Evolutionary conservation across 2,888 invertebrate genomes (phyloP).

Genomic region (Macrophya alboannulata): DNA sequence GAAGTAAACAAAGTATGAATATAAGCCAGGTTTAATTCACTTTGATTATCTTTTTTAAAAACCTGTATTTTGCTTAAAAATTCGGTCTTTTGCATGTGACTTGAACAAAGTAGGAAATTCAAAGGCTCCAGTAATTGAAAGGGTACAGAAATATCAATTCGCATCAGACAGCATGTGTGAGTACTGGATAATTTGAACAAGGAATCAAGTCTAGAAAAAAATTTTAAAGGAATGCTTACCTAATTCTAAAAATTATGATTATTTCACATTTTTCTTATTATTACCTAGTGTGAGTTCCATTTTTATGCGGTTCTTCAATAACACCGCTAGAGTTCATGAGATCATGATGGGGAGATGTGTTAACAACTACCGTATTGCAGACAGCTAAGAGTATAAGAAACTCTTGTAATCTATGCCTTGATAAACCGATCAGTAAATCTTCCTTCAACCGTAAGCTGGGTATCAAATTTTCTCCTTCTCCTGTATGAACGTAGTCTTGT

Average conservation of each 20-base stretch:
- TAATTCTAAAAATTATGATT: not conserved
- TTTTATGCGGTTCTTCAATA: constrained; percentile 81
- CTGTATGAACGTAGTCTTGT: constrained; percentile 93
- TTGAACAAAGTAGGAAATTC: no score
- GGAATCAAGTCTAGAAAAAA: not conserved
- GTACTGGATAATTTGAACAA: no score
- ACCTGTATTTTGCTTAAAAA: no score
- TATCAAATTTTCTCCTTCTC: constrained; percentile 85
- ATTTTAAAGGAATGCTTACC: no score
- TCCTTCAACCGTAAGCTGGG: constrained; percentile 80
- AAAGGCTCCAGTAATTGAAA: no score
- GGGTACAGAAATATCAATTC: no score
- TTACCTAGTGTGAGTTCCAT: constrained; percentile 71
- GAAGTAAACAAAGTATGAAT: not conserved
- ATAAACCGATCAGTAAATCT: constrained; percentile 83
- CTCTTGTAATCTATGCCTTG: constrained; percentile 88
- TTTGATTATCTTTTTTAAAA: not conserved
- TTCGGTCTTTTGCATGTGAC: no score
- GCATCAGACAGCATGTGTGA: no score
- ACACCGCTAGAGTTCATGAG: constrained; percentile 88
- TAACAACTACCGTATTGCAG: constrained; percentile 98
- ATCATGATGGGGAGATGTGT: constrained; percentile 90
- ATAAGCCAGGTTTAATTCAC: not conserved
- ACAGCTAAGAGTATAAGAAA: constrained; percentile 95
- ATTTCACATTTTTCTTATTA: not conserved